Conservation (phyloP, 2,797 vertebrate genomes). For the Cryptoblepharus egeriae region DNA sequence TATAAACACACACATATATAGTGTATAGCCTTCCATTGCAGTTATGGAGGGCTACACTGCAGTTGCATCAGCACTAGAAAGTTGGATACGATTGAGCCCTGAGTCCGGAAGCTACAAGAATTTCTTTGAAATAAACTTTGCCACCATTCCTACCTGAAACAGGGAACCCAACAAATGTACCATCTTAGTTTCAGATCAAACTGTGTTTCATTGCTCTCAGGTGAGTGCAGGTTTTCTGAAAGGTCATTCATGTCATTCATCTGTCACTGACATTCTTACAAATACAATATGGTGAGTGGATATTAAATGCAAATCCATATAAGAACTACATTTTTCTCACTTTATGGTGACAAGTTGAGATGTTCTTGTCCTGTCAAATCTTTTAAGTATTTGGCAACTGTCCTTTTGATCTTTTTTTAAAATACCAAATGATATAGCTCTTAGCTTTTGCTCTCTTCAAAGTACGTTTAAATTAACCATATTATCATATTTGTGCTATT, state of each 20-base stretch:
- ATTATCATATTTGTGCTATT: slow-evolving; percentile 8
- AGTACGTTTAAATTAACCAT: background rate
- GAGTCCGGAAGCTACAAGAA: background rate
- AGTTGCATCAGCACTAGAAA: too few species aligned
- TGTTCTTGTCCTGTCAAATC: background rate
- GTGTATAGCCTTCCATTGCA: too few species aligned
- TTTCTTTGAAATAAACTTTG: background rate
- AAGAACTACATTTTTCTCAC: background rate
- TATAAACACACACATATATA: too few species aligned
- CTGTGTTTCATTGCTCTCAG: background rate
- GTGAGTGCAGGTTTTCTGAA: background rate
- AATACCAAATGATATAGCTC: background rate
- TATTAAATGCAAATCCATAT: background rate
- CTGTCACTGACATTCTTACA: background rate
- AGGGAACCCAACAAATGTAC: background rate
- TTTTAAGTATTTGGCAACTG: background rate
- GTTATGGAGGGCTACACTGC: too few species aligned
- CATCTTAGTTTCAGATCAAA: background rate
- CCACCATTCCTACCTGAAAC: background rate
- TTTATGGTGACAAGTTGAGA: background rate
- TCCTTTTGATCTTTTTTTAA: background rate
- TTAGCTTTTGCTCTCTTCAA: slow-evolving; percentile 2
- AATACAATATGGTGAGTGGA: background rate
- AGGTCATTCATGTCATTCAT: background rate
- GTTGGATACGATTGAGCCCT: too few species aligned